phyloP scores from a whole-genome alignment of 2,797 vertebrate species.

The Poliocrania exsul region DNA sequence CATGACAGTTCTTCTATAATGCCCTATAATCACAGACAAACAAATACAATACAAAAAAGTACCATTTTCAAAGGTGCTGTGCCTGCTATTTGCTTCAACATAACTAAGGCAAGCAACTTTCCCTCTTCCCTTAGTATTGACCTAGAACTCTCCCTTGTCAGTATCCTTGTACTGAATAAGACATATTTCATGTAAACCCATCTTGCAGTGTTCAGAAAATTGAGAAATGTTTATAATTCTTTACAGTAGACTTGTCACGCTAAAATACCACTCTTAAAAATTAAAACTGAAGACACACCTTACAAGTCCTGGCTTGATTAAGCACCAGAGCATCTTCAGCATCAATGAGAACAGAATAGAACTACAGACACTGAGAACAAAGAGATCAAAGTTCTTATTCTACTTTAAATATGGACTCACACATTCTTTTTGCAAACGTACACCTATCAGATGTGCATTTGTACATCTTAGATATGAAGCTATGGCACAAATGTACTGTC shows the following conservation, averaged over 20 bases:
- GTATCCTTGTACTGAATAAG: background rate
- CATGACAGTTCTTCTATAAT: background rate
- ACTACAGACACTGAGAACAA: background rate
- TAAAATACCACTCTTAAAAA: background rate
- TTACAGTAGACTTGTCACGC: background rate
- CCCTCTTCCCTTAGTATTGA: background rate
- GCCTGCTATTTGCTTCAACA: background rate
- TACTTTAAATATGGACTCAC: background rate
- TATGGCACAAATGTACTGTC: background rate
- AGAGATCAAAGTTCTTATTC: background rate
- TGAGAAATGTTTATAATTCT: background rate
- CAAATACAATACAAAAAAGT: background rate
- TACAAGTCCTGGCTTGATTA: background rate
- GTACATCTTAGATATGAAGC: background rate
- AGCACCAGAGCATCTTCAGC: background rate
- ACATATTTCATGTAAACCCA: background rate
- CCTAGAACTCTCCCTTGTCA: background rate
- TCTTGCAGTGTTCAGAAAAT: background rate
- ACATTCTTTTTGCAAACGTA: background rate
- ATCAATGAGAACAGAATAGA: background rate
- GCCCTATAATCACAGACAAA: background rate
- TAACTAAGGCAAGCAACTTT: background rate
- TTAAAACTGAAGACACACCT: background rate
- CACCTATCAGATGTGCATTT: background rate
- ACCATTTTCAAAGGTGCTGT: background rate